A percentile compares a stretch with the other conserved stretches of the same genome.
Evolutionary conservation across 53 echinoderm and acorn worm species (phyloP).

Genomic region (Holothuria leucospilota): DNA sequence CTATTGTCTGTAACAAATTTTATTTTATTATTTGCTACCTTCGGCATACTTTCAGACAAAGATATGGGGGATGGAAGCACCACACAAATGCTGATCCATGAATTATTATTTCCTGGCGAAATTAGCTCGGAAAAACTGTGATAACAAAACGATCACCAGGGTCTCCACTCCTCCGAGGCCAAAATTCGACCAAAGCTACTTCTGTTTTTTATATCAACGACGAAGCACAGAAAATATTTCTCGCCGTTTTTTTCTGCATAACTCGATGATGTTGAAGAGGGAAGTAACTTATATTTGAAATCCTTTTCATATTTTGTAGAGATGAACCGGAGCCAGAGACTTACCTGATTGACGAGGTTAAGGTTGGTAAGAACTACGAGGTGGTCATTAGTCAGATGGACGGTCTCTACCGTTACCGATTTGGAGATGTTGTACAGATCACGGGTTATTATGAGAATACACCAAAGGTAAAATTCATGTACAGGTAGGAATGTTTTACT

Average conservation of each 20-base stretch:
- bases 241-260: neutral
- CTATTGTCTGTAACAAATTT: too few relatives aligned
- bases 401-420: constrained; percentile 46
- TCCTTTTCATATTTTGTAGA: neutral
- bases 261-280: neutral
- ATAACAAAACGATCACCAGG: too few relatives aligned
- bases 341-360: constrained; percentile 38
- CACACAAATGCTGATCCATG: too few relatives aligned
- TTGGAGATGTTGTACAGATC: constrained; percentile 40
- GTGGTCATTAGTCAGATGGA: constrained; percentile 22
- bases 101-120: too few relatives aligned
- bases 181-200: too few relatives aligned
- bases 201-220: neutral
- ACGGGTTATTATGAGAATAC: constrained; percentile 32
- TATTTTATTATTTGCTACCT: too few relatives aligned
- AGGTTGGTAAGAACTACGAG: constrained; percentile 14
- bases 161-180: too few relatives aligned
- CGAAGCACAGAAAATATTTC: neutral
- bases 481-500: constrained; percentile 5
- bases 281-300: neutral
- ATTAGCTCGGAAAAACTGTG: too few relatives aligned
- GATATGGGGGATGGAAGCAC: too few relatives aligned
- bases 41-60: too few relatives aligned
- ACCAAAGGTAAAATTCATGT: constrained; percentile 51
- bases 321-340: constrained; percentile 24